Evolutionary conservation across 2,113 vertebrate genomes (phyloP), one percentile per base, ranked within the genome.

Genomic region (Paraplagusia blochii): DNA sequence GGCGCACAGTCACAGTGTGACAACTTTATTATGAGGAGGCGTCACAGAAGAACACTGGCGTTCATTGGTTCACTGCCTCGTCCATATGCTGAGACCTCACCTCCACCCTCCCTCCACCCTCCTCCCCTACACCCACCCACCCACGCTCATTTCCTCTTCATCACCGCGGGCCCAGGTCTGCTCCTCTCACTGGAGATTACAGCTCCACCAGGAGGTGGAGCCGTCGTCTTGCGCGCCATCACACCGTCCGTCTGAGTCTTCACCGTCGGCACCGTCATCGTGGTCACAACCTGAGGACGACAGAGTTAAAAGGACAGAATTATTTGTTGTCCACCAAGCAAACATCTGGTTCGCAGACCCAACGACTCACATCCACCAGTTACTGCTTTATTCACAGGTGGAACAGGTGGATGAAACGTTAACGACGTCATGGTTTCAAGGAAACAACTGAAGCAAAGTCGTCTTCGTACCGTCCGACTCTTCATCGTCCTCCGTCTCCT

Each of bases 101-200:
- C 80, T 81, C 74, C 76, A 50, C 69, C 62, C 82, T 70, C 66
- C 64, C 56, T 51, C 69, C 22, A 79, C 63, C 74, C 64, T 65
- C 63, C 50, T 66, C 73, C 89, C 44, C 71, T 44, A 17, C 16
- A 4, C 35, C 52, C 70, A 64, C 88, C 29, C 42, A 39, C 50
- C 88, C 39, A 91, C 86, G 68, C 80, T 90, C 87, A 53, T 65
- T 79, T 78, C 66, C 72, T 69, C 73, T 52, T 66, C 69, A 43
- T 62, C 57, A 63, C 78, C 86, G 53, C 48, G 55, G 75, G 80
- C 72, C 49, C 53, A 33, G 57, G 73, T 34, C 68, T 81, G 76
- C 70, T 74, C 56, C 57, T 18, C 66, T 91, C 89, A 91, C 68
- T 91, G 90, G 46, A 91, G 84, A 67, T 83, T 56, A 17, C 90